These are phyloP conservation scores for Tokudaia tokunoshimensis DNA, from an alignment of 2,797 vertebrate genomes.

Conservation along the genomic window DNA sequence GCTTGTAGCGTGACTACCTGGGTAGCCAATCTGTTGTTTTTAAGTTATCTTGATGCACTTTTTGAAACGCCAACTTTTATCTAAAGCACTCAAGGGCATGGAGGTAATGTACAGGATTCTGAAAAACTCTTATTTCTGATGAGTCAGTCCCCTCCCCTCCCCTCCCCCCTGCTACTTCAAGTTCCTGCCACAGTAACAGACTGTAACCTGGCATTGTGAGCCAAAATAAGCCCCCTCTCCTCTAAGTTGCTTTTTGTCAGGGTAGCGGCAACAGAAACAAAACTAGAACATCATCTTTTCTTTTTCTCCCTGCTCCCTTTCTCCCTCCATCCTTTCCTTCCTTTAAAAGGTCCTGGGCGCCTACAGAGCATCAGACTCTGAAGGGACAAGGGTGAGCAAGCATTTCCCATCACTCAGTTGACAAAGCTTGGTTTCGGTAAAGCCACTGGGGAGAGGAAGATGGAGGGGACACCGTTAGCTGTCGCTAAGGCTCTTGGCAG, in stretches of 20 bases:
- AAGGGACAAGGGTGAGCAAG: not conserved
- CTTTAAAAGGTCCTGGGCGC: not conserved
- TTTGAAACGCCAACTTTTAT: not conserved
- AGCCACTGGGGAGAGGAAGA: not conserved
- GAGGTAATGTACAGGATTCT: not conserved
- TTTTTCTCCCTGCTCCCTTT: not conserved
- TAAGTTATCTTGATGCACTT: not conserved
- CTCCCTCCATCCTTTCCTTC: not conserved
- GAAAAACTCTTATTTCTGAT: not conserved
- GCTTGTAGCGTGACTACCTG: not conserved
- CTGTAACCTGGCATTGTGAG: not conserved
- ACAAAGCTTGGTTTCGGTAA: not conserved
- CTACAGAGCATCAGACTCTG: not conserved
- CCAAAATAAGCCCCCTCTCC: not conserved
- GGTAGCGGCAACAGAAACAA: not conserved
- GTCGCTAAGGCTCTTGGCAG: not conserved
- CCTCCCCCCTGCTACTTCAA: not conserved
- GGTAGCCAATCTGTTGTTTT: slow-evolving; percentile 12
- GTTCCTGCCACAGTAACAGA: not conserved
- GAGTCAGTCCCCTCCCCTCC: not conserved
- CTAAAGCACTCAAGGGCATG: not conserved
- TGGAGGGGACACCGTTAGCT: not conserved
- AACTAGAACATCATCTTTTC: not conserved
- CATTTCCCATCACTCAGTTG: not conserved
- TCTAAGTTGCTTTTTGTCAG: not conserved